Base-by-base conservation (phyloP, 2,113 vertebrate species). In the Tragelaphus buxtoni region DNA sequence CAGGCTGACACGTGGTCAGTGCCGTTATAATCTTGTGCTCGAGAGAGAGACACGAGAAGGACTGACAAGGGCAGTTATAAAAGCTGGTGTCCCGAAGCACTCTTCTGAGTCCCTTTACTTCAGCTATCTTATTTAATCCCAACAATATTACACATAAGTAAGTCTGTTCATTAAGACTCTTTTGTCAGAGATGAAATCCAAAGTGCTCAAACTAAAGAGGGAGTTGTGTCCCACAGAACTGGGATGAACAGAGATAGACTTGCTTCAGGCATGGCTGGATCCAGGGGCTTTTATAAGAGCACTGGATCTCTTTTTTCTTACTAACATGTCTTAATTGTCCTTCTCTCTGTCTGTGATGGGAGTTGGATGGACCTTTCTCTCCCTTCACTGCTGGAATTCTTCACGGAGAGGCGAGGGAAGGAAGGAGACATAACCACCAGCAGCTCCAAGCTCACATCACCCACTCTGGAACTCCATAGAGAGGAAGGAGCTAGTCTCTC, bases 111-210 rank as follows among this genome's bases (percentile, higher is more conserved):
- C 9, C 13, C 55, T 77, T 61, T 42, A 12, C 45, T 51, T 47
- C 30, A 77, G 18, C n/a, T n/a, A 4, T 79, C 35, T 81, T 35
- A 69, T 69, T 55, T 82, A 69, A 42, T 42, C 49, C 22, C 35
- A 3, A 0, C 9, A 47, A 18, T 32, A 20, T 12, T 11, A 32
- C 5, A 18, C 24, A 39, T 28, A 39, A 81, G 32, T 24, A 39
- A 32, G 18, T 26, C 42, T 17, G 5, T 16, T 49, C n/a, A 4
- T 22, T 39, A 51, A 63, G 32, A 39, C n/a, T 72, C 12, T 58
- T 47, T 74, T 74, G 51, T 51, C 51, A 56, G 61, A 80, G 53
- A 51, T 85, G 17, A 49, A 94, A 88, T 74, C 47, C 56, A 81
- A 89, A 42, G 32, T 32, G 32, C 26, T 74, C 63, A 51, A 74